These are phyloP conservation scores for Morpho achilles DNA, from an alignment of 2,888 invertebrate species.

Conservation along the genomic window DNA sequence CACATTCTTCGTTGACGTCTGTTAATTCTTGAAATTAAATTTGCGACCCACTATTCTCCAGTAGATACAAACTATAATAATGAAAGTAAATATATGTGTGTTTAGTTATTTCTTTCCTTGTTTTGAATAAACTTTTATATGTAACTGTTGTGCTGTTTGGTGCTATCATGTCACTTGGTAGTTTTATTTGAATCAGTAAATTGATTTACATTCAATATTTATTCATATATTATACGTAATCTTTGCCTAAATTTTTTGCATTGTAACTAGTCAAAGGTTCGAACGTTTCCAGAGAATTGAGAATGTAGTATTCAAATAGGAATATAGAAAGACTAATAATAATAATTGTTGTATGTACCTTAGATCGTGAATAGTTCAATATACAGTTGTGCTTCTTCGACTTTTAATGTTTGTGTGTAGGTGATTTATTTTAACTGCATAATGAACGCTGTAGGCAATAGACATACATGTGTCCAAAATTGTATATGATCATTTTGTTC, in stretches of 20 bases:
- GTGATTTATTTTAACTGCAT: conserved; percentile 8
- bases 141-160: conserved; percentile 25
- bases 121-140: neutral
- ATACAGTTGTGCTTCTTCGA: conserved; percentile 9
- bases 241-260: conserved; percentile 4
- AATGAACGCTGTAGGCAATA: conserved; percentile 9
- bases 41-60: neutral
- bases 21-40: conserved; percentile 7
- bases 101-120: neutral
- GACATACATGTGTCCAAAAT: conserved; percentile 2
- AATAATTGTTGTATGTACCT: conserved; percentile 7
- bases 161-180: conserved; percentile 22
- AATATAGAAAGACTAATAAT: conserved; percentile 8
- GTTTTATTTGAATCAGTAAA: conserved; percentile 9
- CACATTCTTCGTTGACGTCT: conserved; percentile 12
- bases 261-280: conserved; percentile 15
- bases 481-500: conserved; percentile 11
- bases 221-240: neutral
- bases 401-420: conserved; percentile 5
- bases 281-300: neutral
- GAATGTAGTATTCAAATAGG: conserved; percentile 6
- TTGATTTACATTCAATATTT: conserved; percentile 2
- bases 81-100: too few species aligned
- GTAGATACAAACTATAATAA: neutral
- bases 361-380: conserved; percentile 10